These are phyloP conservation scores for Apoda limacodes DNA, from an alignment of 2,888 invertebrate genomes.

Conservation along the genomic window DNA sequence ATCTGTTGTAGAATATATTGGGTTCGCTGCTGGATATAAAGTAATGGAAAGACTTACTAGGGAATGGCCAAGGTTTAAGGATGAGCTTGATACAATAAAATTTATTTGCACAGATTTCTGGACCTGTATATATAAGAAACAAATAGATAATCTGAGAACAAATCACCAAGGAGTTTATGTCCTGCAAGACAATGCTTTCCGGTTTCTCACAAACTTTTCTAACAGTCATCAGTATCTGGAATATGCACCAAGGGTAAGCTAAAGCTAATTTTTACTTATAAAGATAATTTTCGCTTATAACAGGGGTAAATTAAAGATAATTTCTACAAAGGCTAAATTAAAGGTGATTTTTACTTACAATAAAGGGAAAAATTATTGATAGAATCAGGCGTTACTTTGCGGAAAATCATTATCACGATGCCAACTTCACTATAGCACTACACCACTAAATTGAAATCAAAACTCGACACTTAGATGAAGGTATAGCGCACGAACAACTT, in stretches of 20 bases:
- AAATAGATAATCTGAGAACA: constrained; percentile 96
- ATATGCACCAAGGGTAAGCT: constrained; percentile 83
- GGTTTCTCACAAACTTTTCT: constrained; percentile 89
- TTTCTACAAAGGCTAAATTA: no score
- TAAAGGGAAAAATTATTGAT: no score
- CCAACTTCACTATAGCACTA: no score
- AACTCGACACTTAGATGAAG: no score
- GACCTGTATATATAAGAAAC: constrained; percentile 97
- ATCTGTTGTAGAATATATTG: constrained; percentile 84
- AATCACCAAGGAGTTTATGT: constrained; percentile 99
- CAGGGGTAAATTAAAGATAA: no score
- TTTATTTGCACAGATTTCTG: constrained; percentile 99
- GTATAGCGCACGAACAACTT: no score
- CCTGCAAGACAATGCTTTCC: constrained; percentile 94
- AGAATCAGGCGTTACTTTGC: no score
- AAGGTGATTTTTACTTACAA: no score
- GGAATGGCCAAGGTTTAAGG: constrained; percentile 94
- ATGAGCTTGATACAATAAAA: constrained; percentile 97
- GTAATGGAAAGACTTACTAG: constrained; percentile 89
- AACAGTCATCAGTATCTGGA: constrained; percentile 92
- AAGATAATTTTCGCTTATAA: neutral
- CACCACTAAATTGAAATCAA: no score
- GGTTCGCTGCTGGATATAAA: constrained; percentile 86
- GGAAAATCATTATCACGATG: no score
- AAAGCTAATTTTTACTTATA: neutral